Evolutionary conservation across 64 coral and sea anemone genomes (phyloP).

Genomic region (Exaiptasia diaphana): DNA sequence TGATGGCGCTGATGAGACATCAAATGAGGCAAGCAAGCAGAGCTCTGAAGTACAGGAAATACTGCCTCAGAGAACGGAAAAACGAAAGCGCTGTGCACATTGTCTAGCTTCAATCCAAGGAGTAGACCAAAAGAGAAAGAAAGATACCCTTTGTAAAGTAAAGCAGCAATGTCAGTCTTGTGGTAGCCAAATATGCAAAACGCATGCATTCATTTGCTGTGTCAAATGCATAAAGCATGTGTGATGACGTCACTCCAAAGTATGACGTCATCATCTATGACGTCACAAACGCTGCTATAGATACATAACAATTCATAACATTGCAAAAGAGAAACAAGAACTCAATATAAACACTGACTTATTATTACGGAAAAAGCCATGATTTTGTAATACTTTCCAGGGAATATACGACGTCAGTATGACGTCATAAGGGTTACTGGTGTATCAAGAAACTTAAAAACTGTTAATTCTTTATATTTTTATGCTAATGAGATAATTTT

Average conservation of each 20-base stretch:
- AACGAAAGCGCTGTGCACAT: constrained; percentile 22
- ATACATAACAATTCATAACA: constrained; percentile 36
- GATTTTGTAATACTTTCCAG: no score
- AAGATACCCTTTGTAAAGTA: constrained; percentile 7
- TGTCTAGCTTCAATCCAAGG: constrained; percentile 11
- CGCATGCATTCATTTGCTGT: constrained; percentile 35
- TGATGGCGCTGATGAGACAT: constrained; percentile 2
- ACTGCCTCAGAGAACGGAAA: constrained; percentile 2
- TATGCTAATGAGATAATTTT: no score
- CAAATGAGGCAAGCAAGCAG: not conserved
- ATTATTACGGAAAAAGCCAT: no score
- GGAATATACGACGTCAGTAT: no score
- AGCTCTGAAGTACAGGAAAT: not conserved
- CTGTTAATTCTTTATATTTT: no score
- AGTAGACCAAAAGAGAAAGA: not conserved
- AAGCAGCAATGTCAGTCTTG: constrained; percentile 33
- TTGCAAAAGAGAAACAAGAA: not conserved
- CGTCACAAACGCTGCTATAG: constrained; percentile 1
- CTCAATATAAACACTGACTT: not conserved
- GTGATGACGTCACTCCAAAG: constrained; percentile 41
- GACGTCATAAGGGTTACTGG: no score
- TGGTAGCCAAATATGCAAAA: constrained; percentile 22
- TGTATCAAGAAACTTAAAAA: no score
- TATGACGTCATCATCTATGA: constrained; percentile 29
- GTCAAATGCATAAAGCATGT: constrained; percentile 14